These are phyloP conservation scores for Lepidiolamprologus cunningtoni DNA, from an alignment of 2,113 vertebrate genomes.

Conservation along the genomic window DNA sequence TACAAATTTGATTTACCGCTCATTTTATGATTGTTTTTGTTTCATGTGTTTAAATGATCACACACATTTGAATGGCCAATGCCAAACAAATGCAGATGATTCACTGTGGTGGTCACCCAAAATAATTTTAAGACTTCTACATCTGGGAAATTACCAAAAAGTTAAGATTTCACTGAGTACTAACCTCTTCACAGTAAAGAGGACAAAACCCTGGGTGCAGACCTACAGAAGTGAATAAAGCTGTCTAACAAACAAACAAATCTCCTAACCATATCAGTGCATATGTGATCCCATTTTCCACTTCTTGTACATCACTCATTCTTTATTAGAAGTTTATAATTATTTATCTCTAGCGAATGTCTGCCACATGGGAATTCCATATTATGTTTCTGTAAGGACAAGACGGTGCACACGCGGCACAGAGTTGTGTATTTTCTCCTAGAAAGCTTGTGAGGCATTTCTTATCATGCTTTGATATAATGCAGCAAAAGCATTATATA, in stretches of 20 bases:
- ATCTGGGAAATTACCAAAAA: background rate
- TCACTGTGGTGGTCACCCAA: background rate
- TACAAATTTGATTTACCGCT: background rate
- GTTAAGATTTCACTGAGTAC: background rate
- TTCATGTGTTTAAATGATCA: background rate
- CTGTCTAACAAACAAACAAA: background rate
- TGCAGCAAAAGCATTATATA: background rate
- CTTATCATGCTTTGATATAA: background rate
- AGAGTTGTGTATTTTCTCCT: background rate
- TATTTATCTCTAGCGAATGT: background rate
- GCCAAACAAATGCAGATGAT: background rate
- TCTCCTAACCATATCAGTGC: background rate
- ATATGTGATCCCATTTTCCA: background rate
- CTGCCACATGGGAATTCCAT: background rate
- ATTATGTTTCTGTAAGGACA: background rate
- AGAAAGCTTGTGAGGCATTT: background rate
- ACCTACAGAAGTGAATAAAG: background rate
- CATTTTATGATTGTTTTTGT: background rate
- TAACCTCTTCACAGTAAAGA: background rate
- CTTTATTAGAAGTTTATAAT: background rate
- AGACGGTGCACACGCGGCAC: background rate
- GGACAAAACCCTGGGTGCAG: background rate
- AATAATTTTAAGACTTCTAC: accelerated
- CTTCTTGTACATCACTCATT: background rate
- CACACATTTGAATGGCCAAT: accelerated